Percentiles rank a stretch among this genome's conserved stretches.
Conservation (phyloP, 53 echinoderm and acorn worm genomes). For the Luidia sarsii region DNA sequence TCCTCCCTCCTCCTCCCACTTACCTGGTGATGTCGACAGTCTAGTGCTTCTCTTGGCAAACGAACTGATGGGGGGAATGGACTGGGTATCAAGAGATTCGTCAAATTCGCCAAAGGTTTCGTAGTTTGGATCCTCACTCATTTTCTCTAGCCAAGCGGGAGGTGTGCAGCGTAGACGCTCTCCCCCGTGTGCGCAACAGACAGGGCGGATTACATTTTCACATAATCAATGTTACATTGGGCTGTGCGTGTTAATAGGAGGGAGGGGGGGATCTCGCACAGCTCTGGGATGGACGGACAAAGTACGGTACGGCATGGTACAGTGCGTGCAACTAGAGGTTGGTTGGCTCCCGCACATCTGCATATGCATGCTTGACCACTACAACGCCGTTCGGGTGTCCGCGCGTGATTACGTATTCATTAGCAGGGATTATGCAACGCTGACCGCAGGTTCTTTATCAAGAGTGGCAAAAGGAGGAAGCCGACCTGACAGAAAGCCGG, state of each 20-base stretch:
- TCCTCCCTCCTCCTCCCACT: neutral
- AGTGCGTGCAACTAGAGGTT: too few species aligned
- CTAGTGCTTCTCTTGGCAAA: slow-evolving; percentile 35
- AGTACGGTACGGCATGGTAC: neutral
- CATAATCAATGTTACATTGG: slow-evolving; percentile 26
- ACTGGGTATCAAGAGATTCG: slow-evolving; percentile 15
- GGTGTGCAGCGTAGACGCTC: too few species aligned
- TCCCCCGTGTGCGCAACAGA: too few species aligned
- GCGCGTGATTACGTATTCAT: slow-evolving; percentile 40
- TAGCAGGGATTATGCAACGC: slow-evolving; percentile 40
- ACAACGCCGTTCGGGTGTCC: neutral
- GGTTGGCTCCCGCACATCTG: slow-evolving; percentile 7
- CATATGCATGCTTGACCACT: slow-evolving; percentile 28
- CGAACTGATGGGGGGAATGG: slow-evolving; percentile 60
- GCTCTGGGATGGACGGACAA: slow-evolving; percentile 24
- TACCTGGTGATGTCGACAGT: slow-evolving; percentile 30
- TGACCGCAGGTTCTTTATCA: slow-evolving; percentile 10
- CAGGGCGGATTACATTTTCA: slow-evolving; percentile 22
- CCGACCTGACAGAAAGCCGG: neutral
- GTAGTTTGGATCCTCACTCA: slow-evolving; percentile 30
- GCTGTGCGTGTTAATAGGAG: neutral
- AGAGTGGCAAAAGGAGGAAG: neutral
- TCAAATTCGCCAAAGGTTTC: slow-evolving; percentile 36
- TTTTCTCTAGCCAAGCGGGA: slow-evolving; percentile 24
- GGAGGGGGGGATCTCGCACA: too few species aligned